These are phyloP conservation scores for Galerucella pusilla DNA, from an alignment of 2,888 invertebrate genomes.

Conservation along the genomic window DNA sequence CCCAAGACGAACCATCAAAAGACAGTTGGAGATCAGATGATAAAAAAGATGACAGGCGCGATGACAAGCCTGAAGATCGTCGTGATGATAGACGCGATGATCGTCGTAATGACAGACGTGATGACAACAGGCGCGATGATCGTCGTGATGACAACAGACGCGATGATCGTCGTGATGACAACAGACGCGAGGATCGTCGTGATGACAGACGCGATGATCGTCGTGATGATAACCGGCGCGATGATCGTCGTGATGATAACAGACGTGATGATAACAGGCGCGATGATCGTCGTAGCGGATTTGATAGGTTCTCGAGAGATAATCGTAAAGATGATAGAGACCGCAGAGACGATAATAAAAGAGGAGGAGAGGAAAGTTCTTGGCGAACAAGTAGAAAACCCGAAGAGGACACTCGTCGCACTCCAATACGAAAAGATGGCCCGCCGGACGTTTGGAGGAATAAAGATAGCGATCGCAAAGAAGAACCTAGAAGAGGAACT, in stretches of 20 bases:
- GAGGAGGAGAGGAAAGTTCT: constrained; percentile 47
- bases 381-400: constrained; percentile 43
- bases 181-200: constrained; percentile 30
- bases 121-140: constrained; percentile 28
- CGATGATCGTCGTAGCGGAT: constrained; percentile 14
- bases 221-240: constrained; percentile 27
- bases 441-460: constrained; percentile 42
- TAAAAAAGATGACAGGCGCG: constrained; percentile 37
- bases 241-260: constrained; percentile 27
- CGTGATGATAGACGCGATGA: constrained; percentile 35
- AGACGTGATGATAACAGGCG: constrained; percentile 24
- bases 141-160: constrained; percentile 32
- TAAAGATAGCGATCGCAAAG: constrained; percentile 44
- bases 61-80: constrained; percentile 31
- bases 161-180: constrained; percentile 41
- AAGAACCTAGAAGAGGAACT: constrained; percentile 48
- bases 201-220: constrained; percentile 29
- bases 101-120: constrained; percentile 27
- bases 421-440: constrained; percentile 40
- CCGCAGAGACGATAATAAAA: constrained; percentile 37
- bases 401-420: constrained; percentile 44
- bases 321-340: constrained; percentile 36
- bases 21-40: constrained; percentile 44
- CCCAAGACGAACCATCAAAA: constrained; percentile 36
- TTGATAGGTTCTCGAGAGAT: constrained; percentile 24